Conservation (phyloP, 2,113 vertebrate species). For the Siniperca chuatsi region DNA sequence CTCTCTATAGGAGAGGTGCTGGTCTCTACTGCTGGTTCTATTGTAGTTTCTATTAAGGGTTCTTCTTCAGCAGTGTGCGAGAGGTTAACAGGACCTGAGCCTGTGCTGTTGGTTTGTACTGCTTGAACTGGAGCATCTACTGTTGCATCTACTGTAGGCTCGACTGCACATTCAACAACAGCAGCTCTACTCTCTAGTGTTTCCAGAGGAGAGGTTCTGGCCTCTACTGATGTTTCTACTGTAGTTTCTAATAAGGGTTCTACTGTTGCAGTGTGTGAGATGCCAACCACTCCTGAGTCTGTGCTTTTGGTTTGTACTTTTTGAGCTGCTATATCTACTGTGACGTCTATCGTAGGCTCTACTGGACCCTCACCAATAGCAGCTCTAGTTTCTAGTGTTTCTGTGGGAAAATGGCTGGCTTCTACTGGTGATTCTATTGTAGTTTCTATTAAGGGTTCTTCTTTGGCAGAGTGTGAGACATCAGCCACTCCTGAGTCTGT, state of each 20-base stretch:
- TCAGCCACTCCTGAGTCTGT: background rate
- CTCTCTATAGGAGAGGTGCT: background rate
- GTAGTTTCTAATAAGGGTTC: background rate
- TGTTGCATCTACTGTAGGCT: background rate
- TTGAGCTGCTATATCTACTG: background rate
- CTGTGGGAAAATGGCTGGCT: background rate
- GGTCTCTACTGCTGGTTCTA: constrained; percentile 5
- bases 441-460: background rate
- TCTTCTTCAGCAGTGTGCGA: background rate
- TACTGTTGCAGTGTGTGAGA: background rate
- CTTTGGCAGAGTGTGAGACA: background rate
- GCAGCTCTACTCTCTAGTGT: constrained; percentile 1
- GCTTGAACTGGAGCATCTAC: background rate
- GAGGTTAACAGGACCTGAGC: background rate
- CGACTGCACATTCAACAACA: background rate
- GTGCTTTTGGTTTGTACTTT: background rate
- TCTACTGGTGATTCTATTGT: background rate
- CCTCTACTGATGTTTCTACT: background rate
- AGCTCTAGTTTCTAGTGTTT: background rate
- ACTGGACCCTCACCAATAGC: background rate
- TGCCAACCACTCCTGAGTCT: background rate
- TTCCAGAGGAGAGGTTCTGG: background rate
- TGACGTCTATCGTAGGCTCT: background rate
- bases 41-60: background rate
- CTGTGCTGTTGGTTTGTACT: background rate